phyloP scores from a whole-genome alignment of 2,797 vertebrate species.

The Holocentrus rufus region DNA sequence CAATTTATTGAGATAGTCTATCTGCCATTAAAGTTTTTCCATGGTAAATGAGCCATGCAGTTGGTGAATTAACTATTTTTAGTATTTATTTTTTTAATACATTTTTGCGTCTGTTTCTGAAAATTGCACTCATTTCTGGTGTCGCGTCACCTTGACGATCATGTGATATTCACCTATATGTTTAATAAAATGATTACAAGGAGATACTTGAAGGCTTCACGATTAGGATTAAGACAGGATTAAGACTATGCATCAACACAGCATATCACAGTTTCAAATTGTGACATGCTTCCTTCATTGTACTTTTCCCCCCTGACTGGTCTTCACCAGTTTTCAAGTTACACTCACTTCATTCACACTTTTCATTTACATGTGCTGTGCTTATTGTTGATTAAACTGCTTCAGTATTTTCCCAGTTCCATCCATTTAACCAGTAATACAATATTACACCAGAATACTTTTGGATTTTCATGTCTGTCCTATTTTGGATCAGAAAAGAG shows the following conservation, averaged over 20 bases:
- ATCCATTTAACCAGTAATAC: background rate
- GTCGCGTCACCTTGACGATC: no score
- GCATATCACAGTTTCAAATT: background rate
- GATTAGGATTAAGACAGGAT: no score
- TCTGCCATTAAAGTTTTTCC: background rate
- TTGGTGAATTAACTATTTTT: conserved; percentile 8
- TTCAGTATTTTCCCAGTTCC: background rate
- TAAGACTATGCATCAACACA: no score
- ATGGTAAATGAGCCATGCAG: background rate
- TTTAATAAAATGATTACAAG: no score
- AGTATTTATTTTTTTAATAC: background rate
- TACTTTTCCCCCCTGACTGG: background rate
- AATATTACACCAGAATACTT: background rate
- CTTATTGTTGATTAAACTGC: conserved; percentile 1
- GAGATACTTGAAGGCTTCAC: background rate
- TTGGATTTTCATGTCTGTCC: background rate
- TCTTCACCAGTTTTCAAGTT: background rate
- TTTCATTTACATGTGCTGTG: background rate
- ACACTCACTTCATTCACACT: background rate
- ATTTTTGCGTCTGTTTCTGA: background rate
- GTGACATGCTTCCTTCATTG: background rate
- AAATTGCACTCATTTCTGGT: no score
- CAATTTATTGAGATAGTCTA: background rate
- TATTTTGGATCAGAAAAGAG: background rate
- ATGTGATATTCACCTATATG: no score